Percentiles rank a stretch among this genome's conserved stretches.
Evolutionary conservation across 2,113 vertebrate species (phyloP).

Genomic region (Syngnathus floridae): DNA sequence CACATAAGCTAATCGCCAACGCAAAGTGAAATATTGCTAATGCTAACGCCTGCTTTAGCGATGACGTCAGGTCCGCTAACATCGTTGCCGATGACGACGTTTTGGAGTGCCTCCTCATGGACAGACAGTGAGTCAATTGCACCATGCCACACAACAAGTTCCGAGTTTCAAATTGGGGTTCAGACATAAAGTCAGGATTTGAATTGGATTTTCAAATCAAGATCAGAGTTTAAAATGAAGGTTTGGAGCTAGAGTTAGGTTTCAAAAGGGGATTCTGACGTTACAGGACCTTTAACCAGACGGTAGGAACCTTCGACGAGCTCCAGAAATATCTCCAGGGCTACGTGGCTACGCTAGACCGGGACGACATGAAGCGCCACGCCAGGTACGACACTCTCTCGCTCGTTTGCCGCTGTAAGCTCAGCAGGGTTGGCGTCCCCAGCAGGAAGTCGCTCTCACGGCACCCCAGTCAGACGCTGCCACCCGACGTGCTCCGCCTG

Average conservation of each 20-base stretch:
- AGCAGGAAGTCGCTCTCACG: neutral
- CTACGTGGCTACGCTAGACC: slow-evolving; percentile 81
- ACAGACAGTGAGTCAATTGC: slow-evolving; percentile 83
- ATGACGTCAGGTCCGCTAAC: slow-evolving; percentile 89
- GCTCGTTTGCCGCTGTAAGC: too few species aligned
- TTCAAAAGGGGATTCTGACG: too few species aligned
- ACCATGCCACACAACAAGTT: neutral
- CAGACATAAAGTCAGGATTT: neutral
- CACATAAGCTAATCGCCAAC: neutral
- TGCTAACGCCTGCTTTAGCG: slow-evolving; percentile 58
- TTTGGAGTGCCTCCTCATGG: slow-evolving; percentile 85
- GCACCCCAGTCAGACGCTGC: neutral
- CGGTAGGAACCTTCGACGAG: slow-evolving; percentile 88
- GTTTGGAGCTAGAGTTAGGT: too few species aligned
- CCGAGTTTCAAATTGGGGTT: neutral
- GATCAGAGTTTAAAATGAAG: neutral
- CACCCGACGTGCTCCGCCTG: slow-evolving; percentile 63
- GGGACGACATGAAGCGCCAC: slow-evolving; percentile 77
- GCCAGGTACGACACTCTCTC: slow-evolving; percentile 62
- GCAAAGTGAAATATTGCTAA: neutral
- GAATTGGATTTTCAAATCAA: too few species aligned
- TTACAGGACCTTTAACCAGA: slow-evolving; percentile 85
- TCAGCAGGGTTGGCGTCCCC: neutral
- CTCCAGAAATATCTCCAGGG: slow-evolving; percentile 82
- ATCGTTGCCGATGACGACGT: slow-evolving; percentile 82